Conservation (phyloP, 1,140 invertebrate genomes). For the Himalopsyche phryganea region DNA sequence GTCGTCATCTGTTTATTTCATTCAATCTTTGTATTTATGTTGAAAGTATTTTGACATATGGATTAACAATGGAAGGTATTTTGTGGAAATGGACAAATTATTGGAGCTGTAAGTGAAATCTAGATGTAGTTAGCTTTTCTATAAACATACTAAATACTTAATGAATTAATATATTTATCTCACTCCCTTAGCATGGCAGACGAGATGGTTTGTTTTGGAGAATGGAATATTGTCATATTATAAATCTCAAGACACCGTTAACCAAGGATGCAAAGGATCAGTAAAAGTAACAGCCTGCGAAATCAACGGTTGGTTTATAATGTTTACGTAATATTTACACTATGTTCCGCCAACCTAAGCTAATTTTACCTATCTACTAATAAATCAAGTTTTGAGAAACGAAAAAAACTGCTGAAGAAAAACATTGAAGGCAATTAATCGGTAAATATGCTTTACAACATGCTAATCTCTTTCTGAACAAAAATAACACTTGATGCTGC, state of each 20-base stretch:
- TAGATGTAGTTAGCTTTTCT: neutral
- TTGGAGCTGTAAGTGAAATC: slow-evolving; percentile 62
- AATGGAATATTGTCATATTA: slow-evolving; percentile 79
- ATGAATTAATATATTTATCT: neutral
- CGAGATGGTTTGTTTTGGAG: slow-evolving; percentile 79
- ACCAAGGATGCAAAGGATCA: slow-evolving; percentile 80
- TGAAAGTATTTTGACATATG: slow-evolving; percentile 1
- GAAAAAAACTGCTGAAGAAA: too few relatives aligned
- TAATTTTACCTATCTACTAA: too few relatives aligned
- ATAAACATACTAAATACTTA: neutral
- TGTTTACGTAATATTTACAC: too few relatives aligned
- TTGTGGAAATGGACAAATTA: slow-evolving; percentile 84
- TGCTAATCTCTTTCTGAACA: too few relatives aligned
- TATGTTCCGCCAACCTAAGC: too few relatives aligned
- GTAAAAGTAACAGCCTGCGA: slow-evolving; percentile 79
- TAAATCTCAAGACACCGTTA: slow-evolving; percentile 78
- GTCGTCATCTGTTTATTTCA: slow-evolving; percentile 4
- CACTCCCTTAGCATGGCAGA: slow-evolving; percentile 73
- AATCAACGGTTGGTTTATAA: slow-evolving; percentile 62
- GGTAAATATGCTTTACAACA: too few relatives aligned
- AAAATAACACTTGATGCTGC: too few relatives aligned
- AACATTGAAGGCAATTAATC: too few relatives aligned
- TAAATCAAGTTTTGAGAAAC: too few relatives aligned
- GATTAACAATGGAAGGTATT: slow-evolving; percentile 63
- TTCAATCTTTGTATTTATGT: neutral